Percentiles rank a stretch among this genome's conserved stretches.
phyloP scores from a whole-genome alignment of 2,888 invertebrate genomes.

The Opisthograptis luteolata region DNA sequence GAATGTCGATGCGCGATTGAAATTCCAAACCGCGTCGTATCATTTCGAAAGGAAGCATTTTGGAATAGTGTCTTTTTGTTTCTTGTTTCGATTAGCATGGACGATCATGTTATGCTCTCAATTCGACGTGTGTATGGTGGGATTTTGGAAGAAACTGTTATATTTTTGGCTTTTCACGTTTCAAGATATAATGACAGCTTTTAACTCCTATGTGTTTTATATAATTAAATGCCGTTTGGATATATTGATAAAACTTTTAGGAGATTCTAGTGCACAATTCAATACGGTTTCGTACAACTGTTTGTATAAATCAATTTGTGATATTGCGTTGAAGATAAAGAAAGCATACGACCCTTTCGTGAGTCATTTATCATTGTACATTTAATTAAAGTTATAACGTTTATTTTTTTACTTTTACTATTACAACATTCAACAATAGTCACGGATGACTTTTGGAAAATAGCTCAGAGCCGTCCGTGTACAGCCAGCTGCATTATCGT shows the following conservation, averaged over 20 bases:
- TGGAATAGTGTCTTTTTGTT: neutral
- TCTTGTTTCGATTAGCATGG: neutral
- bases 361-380: too few species aligned
- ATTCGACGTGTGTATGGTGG: neutral
- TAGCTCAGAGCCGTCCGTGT: too few species aligned
- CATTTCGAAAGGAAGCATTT: neutral
- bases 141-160: neutral
- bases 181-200: neutral
- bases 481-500: too few species aligned
- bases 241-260: neutral
- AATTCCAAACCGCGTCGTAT: too few species aligned
- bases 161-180: neutral
- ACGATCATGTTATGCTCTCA: neutral
- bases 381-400: too few species aligned
- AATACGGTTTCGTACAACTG: neutral
- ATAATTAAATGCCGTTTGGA: neutral
- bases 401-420: too few species aligned
- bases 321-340: neutral
- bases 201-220: neutral
- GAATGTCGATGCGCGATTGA: too few species aligned
- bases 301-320: neutral
- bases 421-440: too few species aligned
- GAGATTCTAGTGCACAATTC: neutral
- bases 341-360: neutral
- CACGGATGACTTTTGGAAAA: too few species aligned